phyloP scores from a whole-genome alignment of 2,797 vertebrate genomes.

The Rachycentron canadum region DNA sequence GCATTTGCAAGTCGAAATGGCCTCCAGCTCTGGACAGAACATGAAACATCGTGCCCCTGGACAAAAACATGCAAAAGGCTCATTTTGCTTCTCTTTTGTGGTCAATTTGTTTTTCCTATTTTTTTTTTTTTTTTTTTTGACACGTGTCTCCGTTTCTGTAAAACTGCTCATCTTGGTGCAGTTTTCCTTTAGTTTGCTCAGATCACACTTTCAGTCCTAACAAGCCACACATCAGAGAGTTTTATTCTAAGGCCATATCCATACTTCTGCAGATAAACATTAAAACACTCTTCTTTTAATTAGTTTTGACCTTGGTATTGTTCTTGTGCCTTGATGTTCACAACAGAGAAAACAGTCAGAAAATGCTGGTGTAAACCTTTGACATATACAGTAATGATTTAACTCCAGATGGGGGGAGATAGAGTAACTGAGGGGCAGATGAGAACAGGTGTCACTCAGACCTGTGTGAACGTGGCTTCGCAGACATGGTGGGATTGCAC shows the following conservation, averaged over 20 bases:
- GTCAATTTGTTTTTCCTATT: background rate
- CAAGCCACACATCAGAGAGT: conserved; percentile 3
- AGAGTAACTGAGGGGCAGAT: background rate
- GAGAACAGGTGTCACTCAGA: conserved; percentile 32
- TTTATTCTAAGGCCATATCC: conserved; percentile 13
- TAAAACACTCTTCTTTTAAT: background rate
- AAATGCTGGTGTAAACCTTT: background rate
- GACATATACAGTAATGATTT: conserved; percentile 1
- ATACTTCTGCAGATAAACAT: background rate
- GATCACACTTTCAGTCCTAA: conserved; percentile 9
- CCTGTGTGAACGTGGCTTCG: conserved; percentile 11
- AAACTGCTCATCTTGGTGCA: background rate
- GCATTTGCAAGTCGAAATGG: background rate
- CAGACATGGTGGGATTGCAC: conserved; percentile 42
- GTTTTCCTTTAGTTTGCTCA: background rate
- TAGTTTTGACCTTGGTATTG: background rate
- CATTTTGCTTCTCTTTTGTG: background rate
- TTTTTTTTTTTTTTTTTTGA: background rate
- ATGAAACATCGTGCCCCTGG: background rate
- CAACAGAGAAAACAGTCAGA: background rate
- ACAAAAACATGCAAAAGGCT: background rate
- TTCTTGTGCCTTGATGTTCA: conserved; percentile 3
- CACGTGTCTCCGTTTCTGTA: background rate
- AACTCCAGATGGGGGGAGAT: background rate
- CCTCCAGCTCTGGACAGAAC: background rate